Conservation (phyloP, 2,888 invertebrate genomes). For the Lycia hirtaria region DNA sequence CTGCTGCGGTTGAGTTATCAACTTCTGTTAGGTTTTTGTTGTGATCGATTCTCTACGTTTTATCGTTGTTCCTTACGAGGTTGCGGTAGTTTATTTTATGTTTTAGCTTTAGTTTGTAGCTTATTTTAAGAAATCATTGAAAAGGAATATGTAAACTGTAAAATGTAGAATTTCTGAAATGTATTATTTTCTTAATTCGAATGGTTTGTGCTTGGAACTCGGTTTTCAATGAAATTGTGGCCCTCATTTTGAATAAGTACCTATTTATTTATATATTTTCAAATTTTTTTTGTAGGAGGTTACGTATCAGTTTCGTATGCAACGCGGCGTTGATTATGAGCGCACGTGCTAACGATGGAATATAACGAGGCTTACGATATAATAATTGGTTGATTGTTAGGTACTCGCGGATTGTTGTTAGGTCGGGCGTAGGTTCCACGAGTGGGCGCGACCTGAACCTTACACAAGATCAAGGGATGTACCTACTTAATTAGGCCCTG, state of each 20-base stretch:
- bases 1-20: constrained; percentile 32
- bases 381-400: constrained; percentile 47
- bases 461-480: constrained; percentile 58
- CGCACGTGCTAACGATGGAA: constrained; percentile 27
- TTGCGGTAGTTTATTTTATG: neutral
- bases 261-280: no score
- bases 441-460: constrained; percentile 51
- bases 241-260: no score
- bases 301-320: no score
- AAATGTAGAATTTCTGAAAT: no score
- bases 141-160: no score
- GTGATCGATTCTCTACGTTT: constrained; percentile 32
- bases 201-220: no score
- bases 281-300: no score
- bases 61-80: neutral
- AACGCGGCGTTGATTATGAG: constrained; percentile 28
- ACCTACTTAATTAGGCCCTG: no score
- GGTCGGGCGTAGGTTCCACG: constrained; percentile 52
- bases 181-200: no score
- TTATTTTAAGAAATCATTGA: no score
- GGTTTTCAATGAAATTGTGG: no score
- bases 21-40: constrained; percentile 27
- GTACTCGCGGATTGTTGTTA: constrained; percentile 45
- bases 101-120: neutral
- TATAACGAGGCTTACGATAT: constrained; percentile 34